Evolutionary conservation across 2,113 vertebrate species (phyloP), one percentile per base, ranked within the genome.

Genomic region (Lanius ludovicianus): DNA sequence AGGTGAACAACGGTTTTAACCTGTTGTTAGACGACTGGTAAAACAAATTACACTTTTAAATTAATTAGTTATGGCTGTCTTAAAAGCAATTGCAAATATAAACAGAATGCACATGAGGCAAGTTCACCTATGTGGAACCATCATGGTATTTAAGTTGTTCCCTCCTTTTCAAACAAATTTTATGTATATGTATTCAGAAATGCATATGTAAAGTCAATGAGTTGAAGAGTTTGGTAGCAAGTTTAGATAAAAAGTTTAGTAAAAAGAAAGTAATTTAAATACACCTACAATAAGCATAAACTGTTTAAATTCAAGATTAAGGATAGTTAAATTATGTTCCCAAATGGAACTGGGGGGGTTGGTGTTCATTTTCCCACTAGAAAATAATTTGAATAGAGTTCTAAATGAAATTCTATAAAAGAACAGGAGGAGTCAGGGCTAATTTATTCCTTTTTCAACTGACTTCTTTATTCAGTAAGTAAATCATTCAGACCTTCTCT

Each of bases 31-130:
- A 13, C 39, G 84, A 65, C 49, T 83, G 28, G 37, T 79, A 75
- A 87, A 95, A 59, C 62, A 87, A 85, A 79, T 53, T 59, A 22
- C 70, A 47, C 53, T 87, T 95, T 57, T 22, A 70, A 81, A 69
- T 93, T 82, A 82, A 90, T 95, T 89, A 64, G 69, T 71, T 89
- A 71, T 69, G 77, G 41, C 53, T 84, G 20, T 60, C 49, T 84
- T 39, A 50, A 87, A 93, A 67, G 20, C 15, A 71, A 24, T 73
- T 82, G 25, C 47, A 94, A 71, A n/a, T 79, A 82, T 52, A 75
- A 93, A 77, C 28, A 76, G 27, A 71, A 94, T 46, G 23, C 27
- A n/a, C 16, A 27, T 37, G 13, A 74, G 20, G 15, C 37, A 93
- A 81, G 37, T 67, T 75, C 21, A 78, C 19, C 18, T 47, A 39